Percentiles rank a stretch among this genome's conserved stretches.
These are phyloP conservation scores for Sclerurus mexicanus DNA, from an alignment of 2,113 vertebrate genomes.

Conservation along the genomic window DNA sequence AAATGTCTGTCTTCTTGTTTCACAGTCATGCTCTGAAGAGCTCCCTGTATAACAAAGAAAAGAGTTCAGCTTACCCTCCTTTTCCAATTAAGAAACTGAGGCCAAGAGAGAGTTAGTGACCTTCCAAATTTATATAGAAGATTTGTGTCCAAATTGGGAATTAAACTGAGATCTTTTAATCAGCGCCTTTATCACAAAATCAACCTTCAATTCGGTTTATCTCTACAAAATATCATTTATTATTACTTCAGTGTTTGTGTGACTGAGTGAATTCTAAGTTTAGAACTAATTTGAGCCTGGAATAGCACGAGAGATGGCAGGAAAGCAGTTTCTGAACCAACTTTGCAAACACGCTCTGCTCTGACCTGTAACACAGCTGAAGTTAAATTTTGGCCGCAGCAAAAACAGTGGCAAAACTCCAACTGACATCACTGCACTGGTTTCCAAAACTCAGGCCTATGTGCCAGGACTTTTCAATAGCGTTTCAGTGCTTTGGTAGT, in stretches of 20 bases:
- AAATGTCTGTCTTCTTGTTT: background rate
- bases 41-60: background rate
- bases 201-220: background rate
- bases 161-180: background rate
- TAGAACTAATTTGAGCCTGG: slow-evolving; percentile 20
- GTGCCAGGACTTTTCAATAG: slow-evolving; percentile 25
- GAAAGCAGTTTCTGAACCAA: slow-evolving; percentile 14
- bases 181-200: background rate
- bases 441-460: background rate
- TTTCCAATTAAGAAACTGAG: background rate
- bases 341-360: slow-evolving; percentile 10
- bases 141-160: slow-evolving; percentile 24
- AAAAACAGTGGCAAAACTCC: background rate
- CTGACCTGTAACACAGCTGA: slow-evolving; percentile 36
- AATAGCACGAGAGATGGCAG: slow-evolving; percentile 7
- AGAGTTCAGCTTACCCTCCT: background rate
- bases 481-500: background rate
- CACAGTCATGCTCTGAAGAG: background rate
- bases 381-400: background rate
- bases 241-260: background rate
- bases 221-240: background rate
- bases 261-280: slow-evolving; percentile 17
- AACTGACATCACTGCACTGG: slow-evolving; percentile 2
- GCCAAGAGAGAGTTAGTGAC: background rate
- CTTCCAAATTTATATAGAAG: background rate